Percentiles rank a stretch among this genome's conserved stretches.
phyloP scores from a whole-genome alignment of 1,140 invertebrate species.

The Dicyema japonicum region DNA sequence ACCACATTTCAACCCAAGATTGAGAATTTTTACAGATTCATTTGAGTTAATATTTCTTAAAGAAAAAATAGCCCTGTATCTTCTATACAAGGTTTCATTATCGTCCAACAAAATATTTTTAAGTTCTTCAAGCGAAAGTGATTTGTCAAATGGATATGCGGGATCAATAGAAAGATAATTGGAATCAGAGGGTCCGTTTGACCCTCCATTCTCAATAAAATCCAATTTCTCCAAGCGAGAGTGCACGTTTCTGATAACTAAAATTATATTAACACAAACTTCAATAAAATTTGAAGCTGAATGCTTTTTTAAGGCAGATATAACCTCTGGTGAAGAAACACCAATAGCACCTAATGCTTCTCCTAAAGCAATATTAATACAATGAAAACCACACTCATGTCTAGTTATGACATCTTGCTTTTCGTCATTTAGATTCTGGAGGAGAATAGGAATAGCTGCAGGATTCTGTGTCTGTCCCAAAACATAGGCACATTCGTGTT shows the following conservation, averaged over 20 bases:
- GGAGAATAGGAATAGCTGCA: constrained; percentile 39
- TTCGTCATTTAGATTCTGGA: constrained; percentile 37
- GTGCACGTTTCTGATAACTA: constrained; percentile 92
- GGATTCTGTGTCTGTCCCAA: constrained; percentile 74
- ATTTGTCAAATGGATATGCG: too few relatives aligned
- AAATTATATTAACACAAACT: too few relatives aligned
- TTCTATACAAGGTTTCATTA: constrained; percentile 38
- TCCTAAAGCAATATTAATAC: too few relatives aligned
- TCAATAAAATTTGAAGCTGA: too few relatives aligned
- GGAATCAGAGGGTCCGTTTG: too few relatives aligned
- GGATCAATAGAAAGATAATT: too few relatives aligned
- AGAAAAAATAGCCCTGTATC: constrained; percentile 83
- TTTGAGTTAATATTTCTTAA: constrained; percentile 51
- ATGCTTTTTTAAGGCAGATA: constrained; percentile 35
- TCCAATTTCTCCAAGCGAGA: too few relatives aligned
- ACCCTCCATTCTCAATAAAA: too few relatives aligned
- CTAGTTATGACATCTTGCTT: constrained; percentile 67
- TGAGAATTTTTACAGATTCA: too few relatives aligned
- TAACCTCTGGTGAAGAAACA: constrained; percentile 23
- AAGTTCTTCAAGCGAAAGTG: too few relatives aligned
- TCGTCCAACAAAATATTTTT: too few relatives aligned
- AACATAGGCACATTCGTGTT: constrained; percentile 89
- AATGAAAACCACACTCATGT: constrained; percentile 88
- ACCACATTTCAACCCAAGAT: constrained; percentile 37
- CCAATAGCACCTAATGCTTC: constrained; percentile 90